A percentile compares a stretch with the other conserved stretches of the same genome.
Conservation (phyloP, 2,113 vertebrate genomes). For the Rallus limicola region DNA sequence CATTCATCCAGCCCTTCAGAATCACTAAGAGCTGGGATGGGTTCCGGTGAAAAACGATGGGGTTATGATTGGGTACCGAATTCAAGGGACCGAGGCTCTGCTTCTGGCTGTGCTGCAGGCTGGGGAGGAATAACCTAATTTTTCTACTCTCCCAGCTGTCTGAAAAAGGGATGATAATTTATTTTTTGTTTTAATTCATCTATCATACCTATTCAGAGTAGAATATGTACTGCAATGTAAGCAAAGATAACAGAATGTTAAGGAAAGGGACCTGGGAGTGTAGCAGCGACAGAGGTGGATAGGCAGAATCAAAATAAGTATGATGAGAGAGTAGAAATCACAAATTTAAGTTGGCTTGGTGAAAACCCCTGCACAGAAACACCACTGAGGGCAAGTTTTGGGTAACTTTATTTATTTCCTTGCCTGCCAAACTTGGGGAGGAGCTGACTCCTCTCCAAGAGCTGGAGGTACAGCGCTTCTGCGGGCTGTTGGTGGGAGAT, state of each 20-base stretch:
- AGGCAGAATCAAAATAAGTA: neutral
- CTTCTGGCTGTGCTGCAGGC: neutral
- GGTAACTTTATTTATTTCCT: neutral
- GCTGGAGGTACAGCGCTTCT: neutral
- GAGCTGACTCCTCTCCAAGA: neutral
- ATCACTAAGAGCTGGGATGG: neutral
- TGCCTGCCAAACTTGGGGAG: neutral
- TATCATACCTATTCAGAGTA: neutral
- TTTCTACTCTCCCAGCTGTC: neutral
- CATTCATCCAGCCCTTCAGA: neutral
- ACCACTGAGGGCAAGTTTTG: neutral
- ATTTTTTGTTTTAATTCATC: neutral
- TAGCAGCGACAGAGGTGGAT: neutral
- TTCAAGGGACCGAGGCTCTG: neutral
- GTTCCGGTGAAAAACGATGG: neutral
- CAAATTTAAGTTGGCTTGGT: neutral
- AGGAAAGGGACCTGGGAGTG: neutral
- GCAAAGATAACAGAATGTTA: neutral
- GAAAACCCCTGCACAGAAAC: neutral
- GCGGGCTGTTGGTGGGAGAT: neutral
- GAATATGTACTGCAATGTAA: neutral
- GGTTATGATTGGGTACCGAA: neutral
- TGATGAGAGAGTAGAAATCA: neutral
- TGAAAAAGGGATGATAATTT: neutral
- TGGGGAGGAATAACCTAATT: neutral